phyloP scores from a whole-genome alignment of 2,797 vertebrate species.

The Sebastes iracundus region DNA sequence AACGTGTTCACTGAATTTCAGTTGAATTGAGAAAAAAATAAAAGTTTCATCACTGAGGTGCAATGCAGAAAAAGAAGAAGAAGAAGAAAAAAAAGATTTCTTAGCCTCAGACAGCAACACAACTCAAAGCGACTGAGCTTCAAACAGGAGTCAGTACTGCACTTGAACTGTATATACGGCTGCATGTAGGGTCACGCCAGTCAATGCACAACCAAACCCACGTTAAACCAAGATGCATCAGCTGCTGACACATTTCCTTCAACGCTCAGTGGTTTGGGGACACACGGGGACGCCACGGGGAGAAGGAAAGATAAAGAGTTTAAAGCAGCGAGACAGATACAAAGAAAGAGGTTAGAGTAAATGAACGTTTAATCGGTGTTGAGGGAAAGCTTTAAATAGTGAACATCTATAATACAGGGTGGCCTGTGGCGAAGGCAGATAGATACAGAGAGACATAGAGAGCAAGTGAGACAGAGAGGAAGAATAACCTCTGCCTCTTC shows the following conservation, averaged over 20 bases:
- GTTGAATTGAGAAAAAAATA: too few relatives aligned
- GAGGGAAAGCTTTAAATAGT: slow-evolving; percentile 1
- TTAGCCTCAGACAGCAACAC: not conserved
- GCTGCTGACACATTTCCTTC: not conserved
- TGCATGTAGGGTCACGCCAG: not conserved
- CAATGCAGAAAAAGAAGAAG: not conserved
- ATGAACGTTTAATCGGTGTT: slow-evolving; percentile 30
- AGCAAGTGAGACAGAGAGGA: slow-evolving; percentile 19
- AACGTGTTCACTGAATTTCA: too few relatives aligned
- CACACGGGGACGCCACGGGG: not conserved
- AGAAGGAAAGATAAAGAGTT: not conserved
- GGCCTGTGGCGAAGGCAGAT: slow-evolving; percentile 16
- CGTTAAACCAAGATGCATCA: not conserved
- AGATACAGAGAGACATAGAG: slow-evolving; percentile 5
- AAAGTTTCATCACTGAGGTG: not conserved
- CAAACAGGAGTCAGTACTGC: not conserved
- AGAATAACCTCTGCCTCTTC: slow-evolving; percentile 27
- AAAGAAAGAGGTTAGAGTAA: not conserved
- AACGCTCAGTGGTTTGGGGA: not conserved
- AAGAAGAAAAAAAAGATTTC: not conserved
- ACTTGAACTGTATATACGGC: not conserved
- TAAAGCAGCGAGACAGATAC: not conserved
- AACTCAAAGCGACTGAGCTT: not conserved
- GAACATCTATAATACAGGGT: slow-evolving; percentile 9
- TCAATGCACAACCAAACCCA: not conserved